Base-by-base conservation (phyloP, 2,797 vertebrate species). In the Sebastes baramenuke region DNA sequence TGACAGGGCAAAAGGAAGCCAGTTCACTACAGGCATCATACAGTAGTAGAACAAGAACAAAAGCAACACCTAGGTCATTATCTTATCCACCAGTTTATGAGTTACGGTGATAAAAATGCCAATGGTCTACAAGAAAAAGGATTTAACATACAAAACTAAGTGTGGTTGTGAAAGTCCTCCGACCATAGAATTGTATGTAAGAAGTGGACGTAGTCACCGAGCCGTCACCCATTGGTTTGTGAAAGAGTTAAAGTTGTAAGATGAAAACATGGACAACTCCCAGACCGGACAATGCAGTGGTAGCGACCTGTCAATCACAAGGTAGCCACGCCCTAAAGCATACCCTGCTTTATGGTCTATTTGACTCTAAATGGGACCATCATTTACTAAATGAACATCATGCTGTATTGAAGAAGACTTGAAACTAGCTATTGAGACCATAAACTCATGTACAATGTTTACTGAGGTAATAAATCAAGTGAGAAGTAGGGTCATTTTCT, bases 1-100 rank as follows among this genome's bases (percentile, higher is more conserved):
- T 42, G 81, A 82, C 80, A 46, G 58, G 71, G 62, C 24, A 73
- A 83, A 72, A 70, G 61, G 22, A 77, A 72, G 75, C 71, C 60
- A 60, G 59, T 80, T 69, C 52, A 42, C 70, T 52, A 12, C 66
- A 68, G 46, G 61, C 69, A 76, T 84, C 52, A 32, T 14, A 34
- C 22, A 46, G 30, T 2, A 79, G 59, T 49, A 38, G 62, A 75
- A 74, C 13, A 72, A 74, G 66, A 77, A 20, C 60, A 75, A 22
- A 82, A 73, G 75, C 61, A 82, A 49, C 65, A 12, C 29, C n/a
- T 54, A 55, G 38, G 29, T 58, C 49, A 56, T 30, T 42, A 54
- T 71, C 25, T 75, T 25, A 22, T 65, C 46, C 56, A 56, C 24
- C 65, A 65, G 25, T 82, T 78, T 61, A 73, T 55, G 60, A 75